These are phyloP conservation scores for Heliconius congener DNA, from an alignment of 1,140 invertebrate species.

Conservation along the genomic window DNA sequence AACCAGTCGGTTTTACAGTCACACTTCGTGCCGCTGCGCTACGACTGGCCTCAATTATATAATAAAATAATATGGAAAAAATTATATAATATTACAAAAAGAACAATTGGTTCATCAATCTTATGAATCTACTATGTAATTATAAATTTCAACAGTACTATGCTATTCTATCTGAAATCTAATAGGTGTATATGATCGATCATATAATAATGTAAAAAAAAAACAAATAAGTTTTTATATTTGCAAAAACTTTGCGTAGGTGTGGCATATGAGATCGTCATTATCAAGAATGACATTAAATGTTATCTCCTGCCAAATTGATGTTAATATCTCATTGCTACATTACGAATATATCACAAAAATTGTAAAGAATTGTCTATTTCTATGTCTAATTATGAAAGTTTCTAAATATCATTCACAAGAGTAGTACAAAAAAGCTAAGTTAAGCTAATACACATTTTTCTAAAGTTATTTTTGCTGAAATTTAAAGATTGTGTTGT, in stretches of 20 bases:
- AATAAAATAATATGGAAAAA: no score
- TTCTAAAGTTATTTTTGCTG: background rate
- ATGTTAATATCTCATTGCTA: background rate
- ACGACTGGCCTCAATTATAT: no score
- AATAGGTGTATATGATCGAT: slow-evolving; percentile 32
- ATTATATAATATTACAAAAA: background rate
- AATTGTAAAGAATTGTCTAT: no score
- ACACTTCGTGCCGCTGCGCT: no score
- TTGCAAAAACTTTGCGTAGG: slow-evolving; percentile 37
- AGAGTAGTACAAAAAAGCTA: no score
- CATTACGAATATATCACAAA: background rate
- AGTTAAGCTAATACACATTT: background rate
- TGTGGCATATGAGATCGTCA: slow-evolving; percentile 7
- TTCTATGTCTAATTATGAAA: no score
- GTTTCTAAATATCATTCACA: background rate
- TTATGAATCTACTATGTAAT: background rate
- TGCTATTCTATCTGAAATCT: background rate
- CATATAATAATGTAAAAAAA: background rate
- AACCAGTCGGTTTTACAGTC: no score
- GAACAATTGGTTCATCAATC: slow-evolving; percentile 15
- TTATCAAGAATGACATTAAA: background rate
- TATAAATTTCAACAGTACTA: background rate
- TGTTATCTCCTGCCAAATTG: background rate
- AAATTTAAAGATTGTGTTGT: slow-evolving; percentile 37
- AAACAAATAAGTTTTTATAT: slow-evolving; percentile 26